Percentiles rank a stretch among this genome's conserved stretches.
phyloP scores from a whole-genome alignment of 2,113 vertebrate genomes.

The Mesembrinibis cayennensis region DNA sequence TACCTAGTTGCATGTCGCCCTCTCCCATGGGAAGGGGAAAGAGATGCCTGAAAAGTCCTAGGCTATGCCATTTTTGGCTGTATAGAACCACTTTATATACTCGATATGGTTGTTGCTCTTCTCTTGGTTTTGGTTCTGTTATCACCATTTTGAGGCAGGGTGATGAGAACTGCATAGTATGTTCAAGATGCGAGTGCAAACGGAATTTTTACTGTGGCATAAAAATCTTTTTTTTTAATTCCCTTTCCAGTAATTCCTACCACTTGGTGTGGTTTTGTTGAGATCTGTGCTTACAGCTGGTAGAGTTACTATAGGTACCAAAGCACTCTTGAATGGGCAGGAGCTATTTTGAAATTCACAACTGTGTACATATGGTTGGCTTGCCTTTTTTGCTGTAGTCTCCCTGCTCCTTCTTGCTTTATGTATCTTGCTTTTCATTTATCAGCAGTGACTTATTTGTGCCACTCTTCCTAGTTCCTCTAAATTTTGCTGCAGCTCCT shows the following conservation, averaged over 20 bases:
- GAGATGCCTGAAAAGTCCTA: not conserved
- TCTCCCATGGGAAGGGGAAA: not conserved
- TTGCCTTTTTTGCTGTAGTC: not conserved
- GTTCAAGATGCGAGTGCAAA: not conserved
- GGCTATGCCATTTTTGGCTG: not conserved
- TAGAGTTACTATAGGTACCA: not conserved
- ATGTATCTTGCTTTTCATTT: not conserved
- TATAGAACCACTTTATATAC: not conserved
- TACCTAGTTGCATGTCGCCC: not conserved
- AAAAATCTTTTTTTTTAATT: not conserved
- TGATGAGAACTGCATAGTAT: not conserved
- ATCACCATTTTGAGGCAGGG: not conserved
- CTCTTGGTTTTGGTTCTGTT: not conserved
- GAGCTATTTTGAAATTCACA: not conserved
- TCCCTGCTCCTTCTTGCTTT: not conserved
- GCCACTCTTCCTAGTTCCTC: not conserved
- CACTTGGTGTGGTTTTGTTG: not conserved
- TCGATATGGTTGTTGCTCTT: not conserved
- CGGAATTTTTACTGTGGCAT: not conserved
- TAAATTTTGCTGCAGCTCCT: not conserved
- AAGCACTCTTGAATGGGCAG: not conserved
- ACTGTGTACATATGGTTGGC: not conserved
- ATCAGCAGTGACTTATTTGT: not conserved
- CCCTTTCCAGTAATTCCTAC: not conserved
- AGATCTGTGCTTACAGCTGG: not conserved